phyloP scores from a whole-genome alignment of 2,113 vertebrate species.

The Mionectes macconnelli region DNA sequence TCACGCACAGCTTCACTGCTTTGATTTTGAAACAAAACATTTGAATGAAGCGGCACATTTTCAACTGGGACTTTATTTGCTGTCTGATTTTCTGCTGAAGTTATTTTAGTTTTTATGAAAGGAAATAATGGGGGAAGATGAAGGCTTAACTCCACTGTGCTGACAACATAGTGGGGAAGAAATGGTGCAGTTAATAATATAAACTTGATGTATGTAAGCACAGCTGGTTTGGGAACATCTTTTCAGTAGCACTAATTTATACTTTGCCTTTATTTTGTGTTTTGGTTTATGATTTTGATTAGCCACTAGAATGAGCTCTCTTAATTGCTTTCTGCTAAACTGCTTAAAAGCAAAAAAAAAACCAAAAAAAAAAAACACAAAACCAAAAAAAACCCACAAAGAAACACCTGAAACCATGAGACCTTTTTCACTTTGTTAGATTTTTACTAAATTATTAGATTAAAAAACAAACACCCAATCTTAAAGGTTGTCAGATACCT shows the following conservation, averaged over 20 bases:
- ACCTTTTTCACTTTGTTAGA: background rate
- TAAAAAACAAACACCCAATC: background rate
- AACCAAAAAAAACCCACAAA: no score
- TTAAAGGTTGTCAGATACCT: background rate
- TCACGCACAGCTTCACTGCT: background rate
- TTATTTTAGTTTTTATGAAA: conserved; percentile 46
- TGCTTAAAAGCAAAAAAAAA: conserved; percentile 6
- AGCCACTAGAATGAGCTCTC: conserved; percentile 46
- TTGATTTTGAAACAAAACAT: background rate
- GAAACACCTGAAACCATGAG: background rate
- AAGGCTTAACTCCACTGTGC: conserved; percentile 33
- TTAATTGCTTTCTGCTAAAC: conserved; percentile 54
- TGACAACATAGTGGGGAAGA: conserved; percentile 38
- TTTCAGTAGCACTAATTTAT: conserved; percentile 54
- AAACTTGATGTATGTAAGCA: conserved; percentile 38
- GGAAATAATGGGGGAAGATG: conserved; percentile 49
- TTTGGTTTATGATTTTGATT: conserved; percentile 58
- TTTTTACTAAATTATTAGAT: background rate
- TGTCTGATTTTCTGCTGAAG: background rate
- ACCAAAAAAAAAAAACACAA: background rate
- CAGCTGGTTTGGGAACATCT: conserved; percentile 35
- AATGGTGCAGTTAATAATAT: conserved; percentile 23
- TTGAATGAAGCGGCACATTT: background rate
- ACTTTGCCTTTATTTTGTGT: conserved; percentile 43
- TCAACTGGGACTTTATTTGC: background rate